These are phyloP conservation scores for Gorsachius magnificus DNA, from an alignment of 2,797 vertebrate species.

Conservation along the genomic window DNA sequence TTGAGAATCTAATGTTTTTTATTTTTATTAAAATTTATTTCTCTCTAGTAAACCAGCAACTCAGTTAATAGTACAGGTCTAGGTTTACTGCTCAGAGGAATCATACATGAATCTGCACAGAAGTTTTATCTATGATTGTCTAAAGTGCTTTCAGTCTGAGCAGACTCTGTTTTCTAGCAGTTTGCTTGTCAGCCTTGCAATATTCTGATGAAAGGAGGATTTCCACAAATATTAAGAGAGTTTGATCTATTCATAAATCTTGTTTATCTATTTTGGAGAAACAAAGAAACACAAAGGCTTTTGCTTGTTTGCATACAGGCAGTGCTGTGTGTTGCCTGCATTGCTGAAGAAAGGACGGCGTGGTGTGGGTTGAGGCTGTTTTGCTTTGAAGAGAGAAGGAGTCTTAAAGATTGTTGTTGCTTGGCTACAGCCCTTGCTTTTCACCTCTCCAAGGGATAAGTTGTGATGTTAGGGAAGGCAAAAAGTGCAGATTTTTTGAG, in stretches of 20 bases:
- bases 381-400: background rate
- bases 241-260: background rate
- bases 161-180: background rate
- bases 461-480: background rate
- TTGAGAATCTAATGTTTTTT: background rate
- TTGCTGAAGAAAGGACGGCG: background rate
- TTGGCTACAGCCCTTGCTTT: conserved; percentile 41
- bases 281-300: background rate
- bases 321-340: accelerated
- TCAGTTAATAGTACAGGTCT: background rate
- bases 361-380: background rate
- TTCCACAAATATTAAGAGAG: background rate
- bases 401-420: conserved; percentile 12
- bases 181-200: background rate
- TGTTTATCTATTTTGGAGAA: background rate
- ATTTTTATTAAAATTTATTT: background rate
- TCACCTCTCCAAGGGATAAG: background rate
- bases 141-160: background rate
- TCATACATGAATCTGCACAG: background rate
- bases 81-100: background rate
- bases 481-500: background rate
- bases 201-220: background rate
- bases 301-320: background rate
- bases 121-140: background rate
- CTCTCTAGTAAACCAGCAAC: background rate